These are phyloP conservation scores for Saxidomus purpurata DNA, from an alignment of 1,140 invertebrate genomes.

Conservation along the genomic window DNA sequence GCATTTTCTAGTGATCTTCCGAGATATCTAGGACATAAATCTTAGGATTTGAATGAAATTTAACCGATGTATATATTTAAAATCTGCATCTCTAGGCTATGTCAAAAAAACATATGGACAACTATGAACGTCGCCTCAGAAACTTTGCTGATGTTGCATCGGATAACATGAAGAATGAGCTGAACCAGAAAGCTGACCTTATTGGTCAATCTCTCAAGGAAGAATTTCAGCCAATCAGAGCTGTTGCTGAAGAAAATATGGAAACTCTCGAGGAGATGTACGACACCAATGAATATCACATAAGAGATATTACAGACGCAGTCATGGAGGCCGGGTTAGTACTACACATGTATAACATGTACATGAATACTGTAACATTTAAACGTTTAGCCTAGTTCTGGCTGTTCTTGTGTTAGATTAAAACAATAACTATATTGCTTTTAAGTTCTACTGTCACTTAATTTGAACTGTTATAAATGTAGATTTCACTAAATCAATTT, in stretches of 20 bases:
- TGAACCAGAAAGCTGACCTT: slow-evolving; percentile 1
- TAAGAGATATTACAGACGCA: slow-evolving; percentile 32
- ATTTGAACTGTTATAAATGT: no score
- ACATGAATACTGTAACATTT: no score
- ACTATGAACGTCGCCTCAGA: not conserved
- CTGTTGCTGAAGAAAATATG: not conserved
- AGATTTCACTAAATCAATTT: no score
- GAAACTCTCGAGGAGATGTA: slow-evolving; percentile 14
- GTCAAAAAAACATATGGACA: not conserved
- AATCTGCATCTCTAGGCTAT: not conserved
- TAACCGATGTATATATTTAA: no score
- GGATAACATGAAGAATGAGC: not conserved
- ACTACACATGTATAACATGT: no score
- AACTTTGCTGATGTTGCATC: slow-evolving; percentile 21
- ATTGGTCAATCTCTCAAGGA: slow-evolving; percentile 24
- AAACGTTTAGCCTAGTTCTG: no score
- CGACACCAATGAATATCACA: slow-evolving; percentile 49
- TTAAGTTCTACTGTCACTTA: no score
- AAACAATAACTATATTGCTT: no score
- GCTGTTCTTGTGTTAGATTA: no score
- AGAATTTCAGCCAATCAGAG: not conserved
- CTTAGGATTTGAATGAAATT: no score
- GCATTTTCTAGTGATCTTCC: no score
- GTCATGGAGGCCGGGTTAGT: not conserved
- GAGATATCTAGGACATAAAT: no score